Conservation (phyloP, 2,797 vertebrate species). For the Ctenopoma kingsleyae region DNA sequence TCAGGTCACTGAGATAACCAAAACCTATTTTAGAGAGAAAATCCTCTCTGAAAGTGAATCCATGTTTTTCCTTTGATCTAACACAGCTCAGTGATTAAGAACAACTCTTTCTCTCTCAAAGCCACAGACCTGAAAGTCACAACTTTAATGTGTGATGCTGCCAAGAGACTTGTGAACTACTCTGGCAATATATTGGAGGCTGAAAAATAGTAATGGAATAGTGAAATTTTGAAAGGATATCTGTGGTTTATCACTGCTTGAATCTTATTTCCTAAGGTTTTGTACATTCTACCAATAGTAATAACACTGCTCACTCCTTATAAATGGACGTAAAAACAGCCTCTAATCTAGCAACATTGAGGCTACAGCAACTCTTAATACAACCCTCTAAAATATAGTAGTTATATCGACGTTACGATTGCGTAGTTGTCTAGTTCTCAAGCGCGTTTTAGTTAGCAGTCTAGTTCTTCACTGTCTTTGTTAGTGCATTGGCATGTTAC, state of each 20-base stretch:
- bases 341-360: no score
- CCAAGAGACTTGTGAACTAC: conserved; percentile 8
- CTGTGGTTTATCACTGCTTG: background rate
- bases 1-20: conserved; percentile 56
- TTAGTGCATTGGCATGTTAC: background rate
- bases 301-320: background rate
- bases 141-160: conserved; percentile 29
- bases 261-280: background rate
- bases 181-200: conserved; percentile 15
- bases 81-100: conserved; percentile 51
- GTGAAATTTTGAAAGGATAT: background rate
- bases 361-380: no score
- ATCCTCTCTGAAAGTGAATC: conserved; percentile 55
- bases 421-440: no score
- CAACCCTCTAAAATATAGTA: no score
- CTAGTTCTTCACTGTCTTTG: background rate
- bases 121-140: conserved; percentile 25
- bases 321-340: no score
- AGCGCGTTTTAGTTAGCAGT: background rate
- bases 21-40: conserved; percentile 50
- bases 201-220: background rate
- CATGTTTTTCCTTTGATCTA: conserved; percentile 65
- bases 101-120: conserved; percentile 42
- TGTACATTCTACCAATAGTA: background rate
- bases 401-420: no score